Evolutionary conservation across 2,888 invertebrate species (phyloP).

Genomic region (Oasisia sp.): DNA sequence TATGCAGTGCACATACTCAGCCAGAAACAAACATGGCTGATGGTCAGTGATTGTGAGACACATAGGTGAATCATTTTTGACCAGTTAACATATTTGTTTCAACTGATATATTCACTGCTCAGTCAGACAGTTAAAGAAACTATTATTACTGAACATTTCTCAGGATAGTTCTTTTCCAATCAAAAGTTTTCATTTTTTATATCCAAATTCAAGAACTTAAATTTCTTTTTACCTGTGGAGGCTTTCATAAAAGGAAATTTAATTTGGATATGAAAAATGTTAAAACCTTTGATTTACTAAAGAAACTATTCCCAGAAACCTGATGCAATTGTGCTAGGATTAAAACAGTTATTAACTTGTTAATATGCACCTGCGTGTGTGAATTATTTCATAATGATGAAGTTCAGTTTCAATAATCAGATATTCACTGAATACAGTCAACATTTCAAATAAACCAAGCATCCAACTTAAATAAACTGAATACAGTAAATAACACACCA

Average conservation of each 20-base stretch:
- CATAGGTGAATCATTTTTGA: neutral
- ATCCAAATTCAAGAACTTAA: too few species aligned
- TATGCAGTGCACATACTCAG: constrained; percentile 4
- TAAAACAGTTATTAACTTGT: neutral
- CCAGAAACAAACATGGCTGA: neutral
- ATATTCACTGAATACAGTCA: neutral
- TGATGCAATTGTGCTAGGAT: neutral
- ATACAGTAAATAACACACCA: neutral
- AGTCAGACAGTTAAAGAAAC: too few species aligned
- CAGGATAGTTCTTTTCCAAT: too few species aligned
- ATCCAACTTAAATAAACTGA: neutral
- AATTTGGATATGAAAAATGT: too few species aligned
- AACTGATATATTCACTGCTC: neutral
- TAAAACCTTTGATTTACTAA: neutral
- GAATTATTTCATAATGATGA: neutral
- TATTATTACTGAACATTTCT: too few species aligned
- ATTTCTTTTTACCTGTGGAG: neutral
- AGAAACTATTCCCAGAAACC: neutral
- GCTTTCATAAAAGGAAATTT: neutral
- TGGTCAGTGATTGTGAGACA: neutral
- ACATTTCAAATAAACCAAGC: too few species aligned
- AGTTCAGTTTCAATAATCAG: neutral
- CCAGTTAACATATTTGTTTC: neutral
- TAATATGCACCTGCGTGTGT: neutral
- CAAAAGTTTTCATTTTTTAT: too few species aligned